Evolutionary conservation across 1,140 invertebrate species (phyloP), one percentile per base, ranked within the genome.

Genomic region (Drosophila suzukii): DNA sequence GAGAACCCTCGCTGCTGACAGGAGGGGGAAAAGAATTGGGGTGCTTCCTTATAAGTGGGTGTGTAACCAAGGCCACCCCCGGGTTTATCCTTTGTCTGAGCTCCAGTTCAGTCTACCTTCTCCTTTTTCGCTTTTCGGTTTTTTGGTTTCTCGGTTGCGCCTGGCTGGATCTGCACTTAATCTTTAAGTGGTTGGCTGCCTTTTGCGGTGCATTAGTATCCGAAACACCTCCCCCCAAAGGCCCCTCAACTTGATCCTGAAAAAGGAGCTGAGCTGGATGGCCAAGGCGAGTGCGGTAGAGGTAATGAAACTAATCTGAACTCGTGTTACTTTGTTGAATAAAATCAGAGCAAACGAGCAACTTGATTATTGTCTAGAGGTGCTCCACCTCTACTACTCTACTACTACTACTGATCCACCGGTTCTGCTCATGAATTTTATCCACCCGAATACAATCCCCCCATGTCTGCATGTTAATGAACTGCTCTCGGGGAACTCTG

Each of bases 171-270:
- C 72, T 89, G 84, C 83, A 86, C 83, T 86, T 86, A 86, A 86
- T 86, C 83, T 86, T 86, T 86, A 86, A 86, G 83, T 86, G 84
- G 79, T 86, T 86, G 75, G 84, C 84, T 86, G 84, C 84, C 72
- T 78, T 72, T 88, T 88, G 82, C 60, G 82, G 70, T 84, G 81
- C 84, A 83, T 86, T 89, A 83, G 79, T 54, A 50, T 50, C 72
- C 24, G 44, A 43, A 36, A 46, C 17, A 38, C 67, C 32, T n/a
- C 67, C 36, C 12, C 17, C 27, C 24, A 17, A 15, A 36, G 11
- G 15, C 13, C 30, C 32, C 57, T 53, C 27, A 62, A 76, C 75
- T 75, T 86, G 72, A 36, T 27, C 27, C 8, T 15, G n/a, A 43
- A 17, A 3, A 17, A 8, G 27, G 8, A 20, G 20, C 20, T 20